A percentile compares a stretch with the other conserved stretches of the same genome.
phyloP scores from a whole-genome alignment of 2,113 vertebrate species.

The rat (Rattus norvegicus) region GRCr8 NC_086026.1:114137501-114138000 shows the following conservation, averaged over 20 bases:
- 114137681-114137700: neutral
- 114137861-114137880: neutral
- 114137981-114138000: conserved; percentile 18
- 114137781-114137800: neutral
- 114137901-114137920: neutral
- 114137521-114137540: neutral
- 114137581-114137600: neutral
- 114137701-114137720: neutral
- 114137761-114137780: conserved; percentile 34
- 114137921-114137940: neutral
- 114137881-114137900: conserved; percentile 45
- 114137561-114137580: neutral
- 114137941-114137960: neutral
- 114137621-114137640: neutral
- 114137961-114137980: neutral
- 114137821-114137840: conserved; percentile 45
- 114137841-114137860: neutral
- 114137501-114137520: neutral
- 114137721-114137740: conserved; percentile 56
- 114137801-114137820: neutral
- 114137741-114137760: conserved; percentile 19
- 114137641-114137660: conserved; percentile 7
- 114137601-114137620: neutral
- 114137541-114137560: neutral
- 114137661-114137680: neutral